A percentile compares a stretch with the other conserved stretches of the same genome.
Evolutionary conservation across 1,140 invertebrate genomes (phyloP).

Genomic region (Argopecten irradians): DNA sequence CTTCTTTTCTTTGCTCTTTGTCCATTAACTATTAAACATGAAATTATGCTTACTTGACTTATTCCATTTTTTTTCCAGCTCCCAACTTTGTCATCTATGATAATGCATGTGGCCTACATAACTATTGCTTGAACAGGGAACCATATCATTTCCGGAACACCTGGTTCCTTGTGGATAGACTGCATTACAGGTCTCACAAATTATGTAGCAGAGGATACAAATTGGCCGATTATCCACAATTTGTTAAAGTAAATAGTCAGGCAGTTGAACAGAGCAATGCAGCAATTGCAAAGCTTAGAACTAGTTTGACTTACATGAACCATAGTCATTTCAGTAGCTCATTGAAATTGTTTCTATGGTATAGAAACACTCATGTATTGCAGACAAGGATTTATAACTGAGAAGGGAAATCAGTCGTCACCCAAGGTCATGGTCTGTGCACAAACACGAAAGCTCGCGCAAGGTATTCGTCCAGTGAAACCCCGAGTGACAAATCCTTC

Average conservation of each 20-base stretch:
- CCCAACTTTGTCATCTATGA: conserved; percentile 37
- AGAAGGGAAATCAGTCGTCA: too few species aligned
- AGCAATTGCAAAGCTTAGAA: conserved; percentile 36
- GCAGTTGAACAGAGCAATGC: conserved; percentile 40
- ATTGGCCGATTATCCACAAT: conserved; percentile 26
- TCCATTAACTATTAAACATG: too few species aligned
- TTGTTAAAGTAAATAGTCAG: conserved; percentile 33
- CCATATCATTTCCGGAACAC: conserved; percentile 33
- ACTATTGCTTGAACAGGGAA: conserved; percentile 44
- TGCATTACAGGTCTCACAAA: conserved; percentile 27
- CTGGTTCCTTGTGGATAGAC: conserved; percentile 31
- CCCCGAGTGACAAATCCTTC: too few species aligned
- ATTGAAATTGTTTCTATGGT: conserved; percentile 39
- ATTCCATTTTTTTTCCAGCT: too few species aligned
- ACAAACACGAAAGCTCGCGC: too few species aligned
- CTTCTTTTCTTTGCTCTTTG: too few species aligned
- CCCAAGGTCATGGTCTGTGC: too few species aligned
- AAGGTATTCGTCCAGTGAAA: too few species aligned
- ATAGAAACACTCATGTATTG: too few species aligned
- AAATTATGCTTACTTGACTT: too few species aligned
- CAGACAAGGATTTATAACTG: too few species aligned
- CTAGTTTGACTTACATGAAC: conserved; percentile 33
- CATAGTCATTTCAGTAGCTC: conserved; percentile 24
- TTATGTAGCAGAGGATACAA: too few species aligned
- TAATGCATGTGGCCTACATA: conserved; percentile 41